Conservation (phyloP, 2,113 vertebrate species). For the Maccullochella peelii region DNA sequence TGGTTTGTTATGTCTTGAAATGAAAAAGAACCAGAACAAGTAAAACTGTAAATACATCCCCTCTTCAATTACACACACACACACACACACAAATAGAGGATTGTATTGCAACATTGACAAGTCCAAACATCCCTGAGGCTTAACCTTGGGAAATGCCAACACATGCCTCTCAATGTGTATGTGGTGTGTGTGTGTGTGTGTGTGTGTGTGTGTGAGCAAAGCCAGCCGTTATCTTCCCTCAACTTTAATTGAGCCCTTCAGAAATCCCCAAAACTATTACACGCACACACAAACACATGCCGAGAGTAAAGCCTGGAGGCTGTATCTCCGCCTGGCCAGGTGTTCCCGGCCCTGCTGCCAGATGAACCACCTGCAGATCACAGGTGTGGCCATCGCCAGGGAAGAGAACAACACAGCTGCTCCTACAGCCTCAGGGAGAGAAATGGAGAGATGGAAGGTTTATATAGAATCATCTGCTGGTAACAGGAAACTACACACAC, state of each 20-base stretch:
- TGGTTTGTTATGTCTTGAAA: slow-evolving; percentile 50
- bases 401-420: slow-evolving; percentile 86
- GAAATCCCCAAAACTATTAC: slow-evolving; percentile 69
- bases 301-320: slow-evolving; percentile 66
- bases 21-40: slow-evolving; percentile 7
- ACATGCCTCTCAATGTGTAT: slow-evolving; percentile 55
- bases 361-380: slow-evolving; percentile 86
- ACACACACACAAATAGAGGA: slow-evolving; percentile 25
- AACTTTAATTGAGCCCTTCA: slow-evolving; percentile 82
- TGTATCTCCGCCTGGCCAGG: slow-evolving; percentile 79
- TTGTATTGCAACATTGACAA: slow-evolving; percentile 64
- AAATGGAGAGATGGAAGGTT: slow-evolving; percentile 52
- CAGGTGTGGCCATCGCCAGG: slow-evolving; percentile 83
- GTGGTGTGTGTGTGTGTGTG: slow-evolving; percentile 1
- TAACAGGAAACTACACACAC: slow-evolving; percentile 51
- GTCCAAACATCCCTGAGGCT: slow-evolving; percentile 73
- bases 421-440: slow-evolving; percentile 69
- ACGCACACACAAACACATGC: slow-evolving; percentile 43
- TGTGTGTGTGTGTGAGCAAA: slow-evolving; percentile 17
- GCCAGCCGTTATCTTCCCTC: slow-evolving; percentile 76
- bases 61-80: background rate
- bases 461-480: slow-evolving; percentile 68
- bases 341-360: slow-evolving; percentile 81
- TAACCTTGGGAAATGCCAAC: slow-evolving; percentile 75
- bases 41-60: slow-evolving; percentile 36